Percentiles rank a stretch among this genome's conserved stretches.
Conservation (phyloP, 2,113 vertebrate species). For the Charina bottae region DNA sequence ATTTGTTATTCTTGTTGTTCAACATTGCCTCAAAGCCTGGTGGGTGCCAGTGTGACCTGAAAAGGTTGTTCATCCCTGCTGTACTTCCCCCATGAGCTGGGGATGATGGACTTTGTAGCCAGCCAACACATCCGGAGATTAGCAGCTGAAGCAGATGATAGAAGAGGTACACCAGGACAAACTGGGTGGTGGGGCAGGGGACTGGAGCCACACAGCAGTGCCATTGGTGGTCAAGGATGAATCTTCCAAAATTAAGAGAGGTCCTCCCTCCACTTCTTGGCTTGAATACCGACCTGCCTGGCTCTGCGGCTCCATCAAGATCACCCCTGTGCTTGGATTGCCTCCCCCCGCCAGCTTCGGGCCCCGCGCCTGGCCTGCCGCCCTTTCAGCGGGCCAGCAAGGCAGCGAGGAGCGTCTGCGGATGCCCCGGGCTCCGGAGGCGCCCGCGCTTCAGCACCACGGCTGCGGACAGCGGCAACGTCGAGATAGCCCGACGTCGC, state of each 20-base stretch:
- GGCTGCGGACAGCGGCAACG: background rate
- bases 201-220: background rate
- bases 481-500: background rate
- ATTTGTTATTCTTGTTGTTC: background rate
- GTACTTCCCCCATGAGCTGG: background rate
- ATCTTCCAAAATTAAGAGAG: background rate
- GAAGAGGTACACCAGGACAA: background rate
- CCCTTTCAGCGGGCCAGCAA: background rate
- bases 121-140: background rate
- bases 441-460: conserved; percentile 4
- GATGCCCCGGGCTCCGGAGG: background rate
- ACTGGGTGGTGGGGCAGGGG: background rate
- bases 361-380: background rate
- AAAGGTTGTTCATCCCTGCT: background rate
- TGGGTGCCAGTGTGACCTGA: background rate
- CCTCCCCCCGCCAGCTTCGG: background rate
- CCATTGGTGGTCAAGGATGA: background rate
- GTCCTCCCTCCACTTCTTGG: background rate
- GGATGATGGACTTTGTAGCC: background rate
- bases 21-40: background rate
- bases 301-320: background rate
- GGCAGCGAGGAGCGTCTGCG: background rate
- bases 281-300: background rate
- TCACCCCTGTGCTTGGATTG: too few relatives aligned
- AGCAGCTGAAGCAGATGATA: background rate